Evolutionary conservation across 2,113 vertebrate species (phyloP).

Genomic region (Theristicus caerulescens): DNA sequence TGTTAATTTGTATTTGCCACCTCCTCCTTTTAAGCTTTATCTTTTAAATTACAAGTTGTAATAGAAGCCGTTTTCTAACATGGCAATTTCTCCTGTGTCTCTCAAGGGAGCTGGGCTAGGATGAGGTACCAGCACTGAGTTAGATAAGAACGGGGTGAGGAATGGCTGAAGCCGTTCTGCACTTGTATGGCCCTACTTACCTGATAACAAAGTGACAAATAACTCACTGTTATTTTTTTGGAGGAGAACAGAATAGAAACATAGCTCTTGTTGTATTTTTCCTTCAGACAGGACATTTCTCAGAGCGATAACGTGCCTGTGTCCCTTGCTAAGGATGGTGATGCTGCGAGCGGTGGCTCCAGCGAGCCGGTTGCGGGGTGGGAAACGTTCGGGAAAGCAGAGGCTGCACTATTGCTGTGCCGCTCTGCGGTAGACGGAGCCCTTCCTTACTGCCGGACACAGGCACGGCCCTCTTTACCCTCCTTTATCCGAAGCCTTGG

Average conservation of each 20-base stretch:
- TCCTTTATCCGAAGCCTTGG: neutral
- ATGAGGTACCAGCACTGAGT: neutral
- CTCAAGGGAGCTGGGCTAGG: neutral
- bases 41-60: slow-evolving; percentile 55
- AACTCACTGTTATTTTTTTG: neutral
- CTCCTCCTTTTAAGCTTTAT: slow-evolving; percentile 23
- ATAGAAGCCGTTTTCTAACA: neutral
- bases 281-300: neutral
- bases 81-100: neutral
- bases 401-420: neutral
- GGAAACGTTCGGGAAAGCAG: neutral
- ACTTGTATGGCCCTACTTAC: neutral
- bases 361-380: accelerated
- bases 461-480: neutral
- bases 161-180: neutral
- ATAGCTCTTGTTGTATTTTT: neutral
- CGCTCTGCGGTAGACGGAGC: accelerated
- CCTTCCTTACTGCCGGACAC: neutral
- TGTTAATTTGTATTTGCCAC: neutral
- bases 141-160: neutral
- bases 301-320: neutral
- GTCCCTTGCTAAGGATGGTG: neutral
- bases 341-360: neutral
- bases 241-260: neutral
- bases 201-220: neutral